Evolutionary conservation across 2,888 invertebrate species (phyloP).

Genomic region (Amphipyra berbera): DNA sequence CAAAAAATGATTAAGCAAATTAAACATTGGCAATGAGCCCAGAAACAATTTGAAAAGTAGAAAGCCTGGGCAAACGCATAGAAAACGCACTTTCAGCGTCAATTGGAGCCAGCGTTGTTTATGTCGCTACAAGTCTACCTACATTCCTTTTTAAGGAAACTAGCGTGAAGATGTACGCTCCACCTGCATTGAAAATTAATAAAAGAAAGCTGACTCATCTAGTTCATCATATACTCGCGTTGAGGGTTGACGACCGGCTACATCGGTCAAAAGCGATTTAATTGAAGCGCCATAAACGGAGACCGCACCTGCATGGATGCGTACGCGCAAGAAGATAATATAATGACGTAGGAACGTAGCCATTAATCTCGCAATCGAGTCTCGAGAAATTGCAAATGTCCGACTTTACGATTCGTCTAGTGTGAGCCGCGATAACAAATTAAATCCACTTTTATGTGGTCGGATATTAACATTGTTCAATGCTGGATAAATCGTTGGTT

Average conservation of each 20-base stretch:
- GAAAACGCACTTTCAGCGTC: not conserved
- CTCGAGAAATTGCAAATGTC: constrained; percentile 61
- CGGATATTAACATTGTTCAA: constrained; percentile 30
- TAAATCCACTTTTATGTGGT: constrained; percentile 46
- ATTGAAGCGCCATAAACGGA: constrained; percentile 84
- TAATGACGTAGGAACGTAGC: constrained; percentile 51
- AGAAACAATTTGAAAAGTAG: no score
- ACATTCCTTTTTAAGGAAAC: constrained; percentile 32
- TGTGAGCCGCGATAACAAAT: constrained; percentile 42
- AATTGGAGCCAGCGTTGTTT: constrained; percentile 5
- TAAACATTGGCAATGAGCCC: no score
- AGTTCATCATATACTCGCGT: constrained; percentile 42
- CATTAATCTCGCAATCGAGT: constrained; percentile 63
- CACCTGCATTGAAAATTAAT: constrained; percentile 48
- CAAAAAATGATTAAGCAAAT: no score
- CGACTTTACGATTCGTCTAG: constrained; percentile 47
- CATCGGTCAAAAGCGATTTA: constrained; percentile 84
- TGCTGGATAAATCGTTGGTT: constrained; percentile 28
- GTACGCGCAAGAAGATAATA: constrained; percentile 56
- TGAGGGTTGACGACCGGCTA: constrained; percentile 60
- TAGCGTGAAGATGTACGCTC: constrained; percentile 17
- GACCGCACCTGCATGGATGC: constrained; percentile 73
- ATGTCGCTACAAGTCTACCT: constrained; percentile 1
- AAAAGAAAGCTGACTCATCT: constrained; percentile 54
- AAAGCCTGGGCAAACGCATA: not conserved